Evolutionary conservation across 2,113 vertebrate species (phyloP).

Genomic region (Albula goreensis): DNA sequence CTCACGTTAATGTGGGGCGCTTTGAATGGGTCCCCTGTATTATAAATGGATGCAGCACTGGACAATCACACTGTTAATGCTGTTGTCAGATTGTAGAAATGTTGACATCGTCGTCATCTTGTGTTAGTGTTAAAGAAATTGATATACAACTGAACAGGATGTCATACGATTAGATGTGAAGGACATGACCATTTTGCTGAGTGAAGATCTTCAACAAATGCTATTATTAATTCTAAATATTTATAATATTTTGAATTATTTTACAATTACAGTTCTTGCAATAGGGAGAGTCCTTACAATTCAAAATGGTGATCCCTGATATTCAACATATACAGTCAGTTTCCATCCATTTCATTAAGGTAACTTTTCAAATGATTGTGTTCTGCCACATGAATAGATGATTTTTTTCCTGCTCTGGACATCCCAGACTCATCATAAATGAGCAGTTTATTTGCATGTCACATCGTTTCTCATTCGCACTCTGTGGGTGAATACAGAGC

Average conservation of each 20-base stretch:
- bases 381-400: conserved; percentile 41
- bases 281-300: no score
- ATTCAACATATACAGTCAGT: conserved; percentile 20
- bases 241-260: neutral
- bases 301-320: neutral
- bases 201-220: neutral
- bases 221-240: no score
- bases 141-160: neutral
- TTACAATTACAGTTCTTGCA: neutral
- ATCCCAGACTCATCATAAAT: conserved; percentile 32
- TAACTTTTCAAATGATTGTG: conserved; percentile 58
- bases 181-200: neutral
- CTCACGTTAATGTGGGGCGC: no score
- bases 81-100: no score
- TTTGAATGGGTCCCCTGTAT: no score
- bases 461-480: conserved; percentile 31
- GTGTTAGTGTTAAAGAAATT: no score
- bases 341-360: conserved; percentile 54
- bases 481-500: conserved; percentile 39
- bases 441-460: conserved; percentile 27
- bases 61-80: no score
- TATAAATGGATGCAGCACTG: no score
- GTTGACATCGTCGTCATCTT: no score
- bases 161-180: neutral
- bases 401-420: conserved; percentile 30